Evolutionary conservation across 2,888 invertebrate species (phyloP), one percentile per base, ranked within the genome.

Genomic region (Dione juno): DNA sequence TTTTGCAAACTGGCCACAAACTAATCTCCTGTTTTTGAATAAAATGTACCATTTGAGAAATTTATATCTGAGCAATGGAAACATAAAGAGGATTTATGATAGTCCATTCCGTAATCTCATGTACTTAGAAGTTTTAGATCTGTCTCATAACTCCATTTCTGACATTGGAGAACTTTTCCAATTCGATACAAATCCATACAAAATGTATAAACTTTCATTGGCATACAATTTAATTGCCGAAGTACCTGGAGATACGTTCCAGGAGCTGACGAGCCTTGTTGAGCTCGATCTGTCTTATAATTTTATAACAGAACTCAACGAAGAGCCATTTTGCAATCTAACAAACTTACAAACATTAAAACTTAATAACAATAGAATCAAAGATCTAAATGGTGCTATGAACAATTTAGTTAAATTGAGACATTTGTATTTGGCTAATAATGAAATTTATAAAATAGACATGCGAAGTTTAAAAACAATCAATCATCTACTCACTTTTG

Each of bases 281-380:
- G 89, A 89, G 74, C 82, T 92, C 0, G 90, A 92, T 77, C 81
- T 92, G 0, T 88, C 90, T 0, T 69, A 85, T 71, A 92, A 92
- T 73, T 64, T 65, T 0, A 87, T 92, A 59, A 76, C 81, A 3
- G 84, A 88, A 69, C 75, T 92, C 6, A 86, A 78, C 0, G 85
- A 84, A 59, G 87, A 89, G 69, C 88, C 89, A 0, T 92, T 92
- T 70, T 76, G 71, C 3, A 88, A 88, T 76, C 79, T 92, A 50
- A 88, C 86, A 0, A 85, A 77, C 45, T 79, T 92, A 14, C 79
- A 84, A 75, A 77, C 77, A 14, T 78, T 92, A 1, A 83, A 78
- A 67, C 72, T 92, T 10, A 87, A 88, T 64, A 84, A 90, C 69
- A 92, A 92, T 52, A 80, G 74, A 67, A 91, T 92, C 1, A 83